These are phyloP conservation scores for Magallana ariakensis DNA, from an alignment of 1,140 invertebrate species.

Conservation along the genomic window DNA sequence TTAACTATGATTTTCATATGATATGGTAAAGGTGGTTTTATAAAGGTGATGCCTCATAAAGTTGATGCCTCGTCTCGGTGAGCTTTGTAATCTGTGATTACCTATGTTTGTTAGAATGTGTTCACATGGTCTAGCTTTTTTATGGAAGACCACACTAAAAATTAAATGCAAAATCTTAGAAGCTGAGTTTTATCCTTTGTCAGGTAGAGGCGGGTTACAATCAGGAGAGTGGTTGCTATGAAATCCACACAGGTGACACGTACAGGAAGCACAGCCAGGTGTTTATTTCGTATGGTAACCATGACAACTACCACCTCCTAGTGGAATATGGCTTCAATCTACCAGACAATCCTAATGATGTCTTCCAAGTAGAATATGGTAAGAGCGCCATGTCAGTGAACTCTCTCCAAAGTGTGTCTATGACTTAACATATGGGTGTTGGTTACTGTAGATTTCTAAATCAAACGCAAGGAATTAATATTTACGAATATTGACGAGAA, in stretches of 20 bases:
- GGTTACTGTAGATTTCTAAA: not conserved
- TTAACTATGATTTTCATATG: too few species aligned
- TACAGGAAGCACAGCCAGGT: slow-evolving; percentile 84
- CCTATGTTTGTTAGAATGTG: too few species aligned
- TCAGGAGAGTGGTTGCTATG: slow-evolving; percentile 80
- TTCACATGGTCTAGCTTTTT: too few species aligned
- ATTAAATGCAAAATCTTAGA: too few species aligned
- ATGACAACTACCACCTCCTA: slow-evolving; percentile 85
- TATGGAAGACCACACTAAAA: too few species aligned
- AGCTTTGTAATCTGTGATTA: too few species aligned
- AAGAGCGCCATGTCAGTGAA: not conserved
- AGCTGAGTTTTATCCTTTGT: slow-evolving; percentile 26
- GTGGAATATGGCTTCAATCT: slow-evolving; percentile 89
- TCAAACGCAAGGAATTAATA: not conserved
- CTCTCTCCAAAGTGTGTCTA: not conserved
- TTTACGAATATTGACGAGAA: not conserved
- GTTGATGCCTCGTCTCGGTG: too few species aligned
- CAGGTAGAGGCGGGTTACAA: slow-evolving; percentile 81
- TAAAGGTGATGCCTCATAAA: too few species aligned
- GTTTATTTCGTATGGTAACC: slow-evolving; percentile 88
- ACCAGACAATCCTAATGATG: slow-evolving; percentile 83
- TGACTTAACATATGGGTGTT: not conserved
- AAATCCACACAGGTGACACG: slow-evolving; percentile 80
- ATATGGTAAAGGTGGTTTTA: too few species aligned
- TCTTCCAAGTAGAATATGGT: slow-evolving; percentile 76